Evolutionary conservation across 2,888 invertebrate genomes (phyloP), one percentile per base, ranked within the genome.

Genomic region (Neelides folsomi): DNA sequence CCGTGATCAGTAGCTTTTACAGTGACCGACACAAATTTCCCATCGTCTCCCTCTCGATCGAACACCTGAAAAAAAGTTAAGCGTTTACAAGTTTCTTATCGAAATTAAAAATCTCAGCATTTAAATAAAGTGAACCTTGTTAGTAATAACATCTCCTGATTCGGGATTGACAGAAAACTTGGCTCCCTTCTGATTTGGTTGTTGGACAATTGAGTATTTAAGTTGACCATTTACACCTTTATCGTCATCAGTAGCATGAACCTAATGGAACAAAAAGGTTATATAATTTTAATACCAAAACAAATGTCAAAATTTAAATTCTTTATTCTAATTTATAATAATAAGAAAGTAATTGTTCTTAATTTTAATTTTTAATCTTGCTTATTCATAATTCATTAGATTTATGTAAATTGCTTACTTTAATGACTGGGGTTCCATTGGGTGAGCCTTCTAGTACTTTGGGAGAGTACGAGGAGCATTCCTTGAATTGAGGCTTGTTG

Each of bases 1-100:
- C 95, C 98, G 70, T 94, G 88, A 78, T 98, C 98, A 0, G 93
- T 93, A 5, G 95, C 98, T 73, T 95, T 94, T 0, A 95, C 89
- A 0, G 94, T 95, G 5, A 93, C 90, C 0, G 90, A 90, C 6
- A 93, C 93, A 71, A 92, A 92, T 73, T 92, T 90, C 8, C 92
- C 92, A 70, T 92, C 92, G 66, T 95, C 94, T 0, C 92, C 92
- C 73, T 95, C 95, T 56, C 94, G 80, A 73, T 95, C 93, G 69
- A 95, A 94, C 18, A 92, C 90, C 76, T 76, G 58, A 0, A 34
- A 19, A 37, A 43, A 48, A n/a, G 19, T 38, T 8, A 44, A 12
- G 34, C 18, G 43, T 7, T 40, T 19, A 2, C 16, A 19, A 40
- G 3, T 42, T 18, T 15, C 18, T 42, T 12, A 43, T 18, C 35